Base-by-base conservation (phyloP, 1,140 invertebrate species). In the Oncopodura yosiiana region DNA sequence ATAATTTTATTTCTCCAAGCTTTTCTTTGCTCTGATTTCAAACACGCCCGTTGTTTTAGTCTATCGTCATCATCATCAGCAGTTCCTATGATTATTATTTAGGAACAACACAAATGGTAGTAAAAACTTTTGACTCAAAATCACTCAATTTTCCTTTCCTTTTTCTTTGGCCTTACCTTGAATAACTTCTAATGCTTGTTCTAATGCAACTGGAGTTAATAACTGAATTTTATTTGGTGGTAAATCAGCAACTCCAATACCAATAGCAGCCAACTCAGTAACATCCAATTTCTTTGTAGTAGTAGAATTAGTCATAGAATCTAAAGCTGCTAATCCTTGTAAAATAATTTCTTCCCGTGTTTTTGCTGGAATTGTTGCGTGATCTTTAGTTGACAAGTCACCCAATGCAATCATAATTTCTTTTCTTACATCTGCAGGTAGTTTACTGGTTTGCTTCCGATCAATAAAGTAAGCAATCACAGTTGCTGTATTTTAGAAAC, bases 381-480 rank as follows among this genome's bases (percentile, higher is more conserved):
- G 53, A 38, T 63, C 61, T 42, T 63, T 63, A 11, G 61, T 60
- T 5, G 46, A 52, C 1, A 63, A 26, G 41, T 59, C 57, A 12
- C 61, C 61, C 45, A 63, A 32, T 3, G 61, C 61, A 45, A 63
- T 60, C 56, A 63, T 56, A 23, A 63, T 58, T 54, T 63, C 61
- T 30, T 63, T 63, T 11, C 57, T 30, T 0, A 58, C 57, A 6
- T 8, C 53, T 14, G 46, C 24, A 1, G 60, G 56, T n/a, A 62
- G 30, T 34, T 58, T 58, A 19, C 29, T 38, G 3, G 60, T 62
- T 44, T 62, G 60, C 43, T 37, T 49, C 3, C 23, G 49, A 27
- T 63, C 61, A 19, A 63, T 49, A 26, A 63, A 63, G 37, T 63
- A 63, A 3, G 61, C 61, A 8, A 63, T 29, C 8, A 63, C 61